These are phyloP conservation scores for Scaeva pyrastri DNA, from an alignment of 2,888 invertebrate genomes.

Conservation along the genomic window DNA sequence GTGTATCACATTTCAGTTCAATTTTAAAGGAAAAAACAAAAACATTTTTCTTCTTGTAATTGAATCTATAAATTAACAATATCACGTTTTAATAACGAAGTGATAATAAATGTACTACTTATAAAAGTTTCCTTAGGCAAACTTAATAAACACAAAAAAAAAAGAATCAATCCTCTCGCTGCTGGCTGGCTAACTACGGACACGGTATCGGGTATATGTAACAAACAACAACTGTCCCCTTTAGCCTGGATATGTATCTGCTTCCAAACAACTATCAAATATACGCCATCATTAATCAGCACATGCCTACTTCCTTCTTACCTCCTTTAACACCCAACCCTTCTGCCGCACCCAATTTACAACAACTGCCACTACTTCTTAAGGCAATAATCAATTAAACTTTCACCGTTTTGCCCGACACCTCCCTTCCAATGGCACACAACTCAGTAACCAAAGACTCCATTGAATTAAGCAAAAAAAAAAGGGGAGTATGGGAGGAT, in stretches of 20 bases:
- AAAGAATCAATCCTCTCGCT: slow-evolving; percentile 3
- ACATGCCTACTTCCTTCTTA: slow-evolving; percentile 10
- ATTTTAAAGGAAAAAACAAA: too few species aligned
- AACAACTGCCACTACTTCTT: slow-evolving; percentile 51
- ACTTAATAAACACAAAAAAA: background rate
- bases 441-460: background rate
- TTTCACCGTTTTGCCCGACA: slow-evolving; percentile 70
- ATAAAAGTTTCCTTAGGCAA: slow-evolving; percentile 3
- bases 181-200: too few species aligned
- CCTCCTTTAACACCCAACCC: slow-evolving; percentile 62
- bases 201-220: too few species aligned
- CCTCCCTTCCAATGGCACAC: slow-evolving; percentile 33
- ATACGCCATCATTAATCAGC: slow-evolving; percentile 66
- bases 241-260: background rate
- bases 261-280: slow-evolving; percentile 57
- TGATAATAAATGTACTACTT: slow-evolving; percentile 19
- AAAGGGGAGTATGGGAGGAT: slow-evolving; percentile 21
- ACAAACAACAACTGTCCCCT: slow-evolving; percentile 17
- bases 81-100: background rate
- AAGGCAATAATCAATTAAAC: slow-evolving; percentile 75
- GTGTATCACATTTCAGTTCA: background rate
- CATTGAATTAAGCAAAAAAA: slow-evolving; percentile 12
- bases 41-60: background rate
- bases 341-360: slow-evolving; percentile 51
- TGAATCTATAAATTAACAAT: slow-evolving; percentile 10